Conservation (phyloP, 2,113 vertebrate genomes). For the Macroglossus sobrinus region DNA sequence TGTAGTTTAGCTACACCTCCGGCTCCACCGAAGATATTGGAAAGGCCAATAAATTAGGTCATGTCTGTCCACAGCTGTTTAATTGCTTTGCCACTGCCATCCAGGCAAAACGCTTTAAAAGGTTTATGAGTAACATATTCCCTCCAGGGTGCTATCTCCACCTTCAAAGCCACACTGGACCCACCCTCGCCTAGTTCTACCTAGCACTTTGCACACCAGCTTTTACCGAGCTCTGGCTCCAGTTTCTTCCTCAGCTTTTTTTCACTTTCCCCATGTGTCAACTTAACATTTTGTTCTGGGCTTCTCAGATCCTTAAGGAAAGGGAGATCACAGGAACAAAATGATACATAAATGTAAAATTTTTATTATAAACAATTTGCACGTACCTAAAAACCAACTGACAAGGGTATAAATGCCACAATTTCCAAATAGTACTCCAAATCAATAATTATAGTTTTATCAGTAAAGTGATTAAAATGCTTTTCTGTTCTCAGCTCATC, state of each 20-base stretch:
- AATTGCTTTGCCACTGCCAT: constrained; percentile 45
- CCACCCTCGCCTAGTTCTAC: not conserved
- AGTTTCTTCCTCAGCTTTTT: not conserved
- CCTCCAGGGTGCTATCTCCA: constrained; percentile 37
- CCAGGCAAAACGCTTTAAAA: constrained; percentile 54
- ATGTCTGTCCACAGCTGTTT: constrained; percentile 56
- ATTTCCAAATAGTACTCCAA: not conserved
- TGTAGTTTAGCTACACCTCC: not conserved
- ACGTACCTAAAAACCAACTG: not conserved
- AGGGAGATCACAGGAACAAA: not conserved
- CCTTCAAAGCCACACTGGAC: constrained; percentile 40
- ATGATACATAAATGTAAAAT: not conserved
- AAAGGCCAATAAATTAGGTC: constrained; percentile 65
- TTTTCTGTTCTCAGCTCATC: not conserved
- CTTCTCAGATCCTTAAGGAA: not conserved
- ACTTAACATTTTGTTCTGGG: not conserved
- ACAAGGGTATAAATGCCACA: not conserved
- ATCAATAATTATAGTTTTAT: not conserved
- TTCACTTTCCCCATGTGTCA: not conserved
- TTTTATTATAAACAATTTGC: not conserved
- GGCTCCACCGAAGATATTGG: constrained; percentile 26
- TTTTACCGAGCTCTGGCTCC: not conserved
- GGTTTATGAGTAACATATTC: constrained; percentile 53
- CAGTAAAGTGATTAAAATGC: not conserved
- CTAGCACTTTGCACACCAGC: not conserved